Conservation (phyloP, 92 coral and sea anemone species). For the Parazoanthus swiftii region DNA sequence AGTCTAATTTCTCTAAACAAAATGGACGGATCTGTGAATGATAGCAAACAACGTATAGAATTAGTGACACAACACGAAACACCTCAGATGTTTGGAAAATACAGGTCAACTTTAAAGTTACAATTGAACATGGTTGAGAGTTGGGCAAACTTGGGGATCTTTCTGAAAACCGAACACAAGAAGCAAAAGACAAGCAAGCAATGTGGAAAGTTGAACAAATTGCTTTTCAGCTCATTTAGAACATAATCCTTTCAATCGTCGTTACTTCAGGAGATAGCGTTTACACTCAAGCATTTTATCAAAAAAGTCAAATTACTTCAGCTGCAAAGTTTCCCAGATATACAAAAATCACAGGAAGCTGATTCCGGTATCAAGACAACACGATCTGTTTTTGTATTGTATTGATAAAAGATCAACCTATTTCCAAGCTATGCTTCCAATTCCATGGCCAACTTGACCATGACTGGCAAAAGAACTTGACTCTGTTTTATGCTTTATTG, state of each 20-base stretch:
- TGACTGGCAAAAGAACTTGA: not conserved
- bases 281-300: not conserved
- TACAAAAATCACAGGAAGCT: not conserved
- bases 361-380: not conserved
- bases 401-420: not conserved
- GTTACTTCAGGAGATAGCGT: not conserved
- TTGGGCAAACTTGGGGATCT: no score
- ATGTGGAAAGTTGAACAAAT: no score
- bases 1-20: constrained; percentile 40
- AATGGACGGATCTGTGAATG: constrained; percentile 30
- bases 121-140: no score
- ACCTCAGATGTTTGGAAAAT: not conserved
- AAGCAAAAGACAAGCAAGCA: no score
- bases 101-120: not conserved
- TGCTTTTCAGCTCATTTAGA: no score
- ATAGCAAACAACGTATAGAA: not conserved
- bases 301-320: no score
- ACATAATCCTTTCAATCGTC: no score
- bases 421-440: not conserved
- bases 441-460: not conserved
- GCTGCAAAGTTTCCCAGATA: not conserved
- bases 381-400: not conserved
- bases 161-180: no score
- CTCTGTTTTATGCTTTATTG: not conserved
- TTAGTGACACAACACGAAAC: not conserved